phyloP scores from a whole-genome alignment of 2,888 invertebrate genomes.

The Therioaphis trifolii region DNA sequence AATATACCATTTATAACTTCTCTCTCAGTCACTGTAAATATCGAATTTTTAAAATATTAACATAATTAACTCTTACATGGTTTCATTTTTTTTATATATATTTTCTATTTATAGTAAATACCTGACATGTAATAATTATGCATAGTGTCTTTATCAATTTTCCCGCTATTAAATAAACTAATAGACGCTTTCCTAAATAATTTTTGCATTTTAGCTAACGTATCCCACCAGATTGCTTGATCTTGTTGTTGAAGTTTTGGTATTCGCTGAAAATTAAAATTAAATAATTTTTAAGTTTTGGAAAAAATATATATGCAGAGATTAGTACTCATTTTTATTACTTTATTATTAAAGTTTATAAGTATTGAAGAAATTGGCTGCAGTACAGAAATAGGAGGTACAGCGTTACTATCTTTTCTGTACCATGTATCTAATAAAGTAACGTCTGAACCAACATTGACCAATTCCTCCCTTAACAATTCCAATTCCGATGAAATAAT shows the following conservation, averaged over 20 bases:
- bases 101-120: constrained; percentile 68
- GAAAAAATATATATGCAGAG: too few species aligned
- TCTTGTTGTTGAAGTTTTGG: constrained; percentile 96
- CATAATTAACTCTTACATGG: too few species aligned
- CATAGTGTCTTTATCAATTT: constrained; percentile 91
- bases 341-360: constrained; percentile 98
- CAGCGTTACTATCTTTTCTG: constrained; percentile 94
- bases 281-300: neutral
- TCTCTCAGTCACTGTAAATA: constrained; percentile 89
- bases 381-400: constrained; percentile 92
- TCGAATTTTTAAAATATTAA: constrained; percentile 41
- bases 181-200: constrained; percentile 90
- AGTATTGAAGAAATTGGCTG: constrained; percentile 98
- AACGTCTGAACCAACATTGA: constrained; percentile 84
- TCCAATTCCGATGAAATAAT: constrained; percentile 91
- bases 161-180: constrained; percentile 84
- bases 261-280: constrained; percentile 76
- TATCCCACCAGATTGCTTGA: constrained; percentile 98
- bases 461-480: constrained; percentile 85
- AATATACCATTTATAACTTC: constrained; percentile 97
- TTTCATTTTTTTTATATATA: too few species aligned
- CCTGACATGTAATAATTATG: constrained; percentile 99
- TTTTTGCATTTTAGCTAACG: constrained; percentile 93
- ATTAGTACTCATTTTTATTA: constrained; percentile 69
- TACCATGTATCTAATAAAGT: constrained; percentile 93